Evolutionary conservation across 1,140 invertebrate genomes (phyloP), one percentile per base, ranked within the genome.

Genomic region (Aleiodes sp.): DNA sequence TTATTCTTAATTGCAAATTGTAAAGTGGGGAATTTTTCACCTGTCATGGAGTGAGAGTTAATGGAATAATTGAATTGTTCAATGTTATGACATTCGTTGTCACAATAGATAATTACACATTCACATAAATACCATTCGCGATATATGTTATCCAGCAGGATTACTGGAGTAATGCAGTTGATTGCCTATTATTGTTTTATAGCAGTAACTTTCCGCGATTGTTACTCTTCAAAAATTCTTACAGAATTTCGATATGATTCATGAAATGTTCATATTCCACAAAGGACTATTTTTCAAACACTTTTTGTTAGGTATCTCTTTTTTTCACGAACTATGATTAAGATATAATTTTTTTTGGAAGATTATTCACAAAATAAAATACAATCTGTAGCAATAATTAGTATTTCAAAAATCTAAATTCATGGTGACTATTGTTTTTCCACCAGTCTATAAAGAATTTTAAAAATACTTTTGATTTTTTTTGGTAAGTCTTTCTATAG

Each of bases 181-280:
- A 14, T 62, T 8, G 16, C 4, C 43, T 3, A 52, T 8, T 3
- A 59, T 8, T 14, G 26, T 59, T 9, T 14, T 59, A 8, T 59
- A 9, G 14, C 26, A 9, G 31, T 52, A 31, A 24, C 26, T 14
- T 35, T 67, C 52, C 19, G 31, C 10, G 21, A 16, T 35, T 19
- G 35, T 14, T 16, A 19, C 28, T 31, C 52, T 8, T 37, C 31
- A 29, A 64, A 63, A 39, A 14, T 24, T 39, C 26, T 56, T 57
- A 70, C 68, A 70, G 35, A 26, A 61, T 28, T 64, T 64, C 56
- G 68, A 70, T 70, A 70, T 70, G 68, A 70, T 65, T 65, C 59
- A 70, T 65, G 56, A 70, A 70, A 64, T 60, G 60, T 33, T 62
- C 60, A 9, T 39, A n/a, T n/a, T n/a, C n/a, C n/a, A n/a, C n/a